phyloP scores from a whole-genome alignment of 2,888 invertebrate species.

The Oasisia sp. region DNA sequence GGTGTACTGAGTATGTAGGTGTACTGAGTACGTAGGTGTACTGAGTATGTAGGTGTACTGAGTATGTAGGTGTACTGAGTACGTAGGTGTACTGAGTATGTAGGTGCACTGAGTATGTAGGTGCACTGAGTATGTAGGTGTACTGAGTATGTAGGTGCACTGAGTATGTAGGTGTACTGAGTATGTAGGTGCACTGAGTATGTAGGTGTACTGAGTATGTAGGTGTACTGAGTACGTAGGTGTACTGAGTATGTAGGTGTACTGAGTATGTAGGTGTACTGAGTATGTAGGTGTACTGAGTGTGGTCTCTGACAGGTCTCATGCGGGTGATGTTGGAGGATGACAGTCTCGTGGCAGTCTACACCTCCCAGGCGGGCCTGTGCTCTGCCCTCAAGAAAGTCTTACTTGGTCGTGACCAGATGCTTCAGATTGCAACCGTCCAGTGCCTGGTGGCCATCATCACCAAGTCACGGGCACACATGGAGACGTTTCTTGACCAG shows the following conservation, averaged over 20 bases:
- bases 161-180: too few species aligned
- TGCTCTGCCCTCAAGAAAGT: neutral
- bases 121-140: too few species aligned
- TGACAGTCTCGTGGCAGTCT: neutral
- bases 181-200: neutral
- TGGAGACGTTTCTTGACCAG: neutral
- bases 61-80: too few species aligned
- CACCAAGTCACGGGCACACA: neutral
- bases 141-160: too few species aligned
- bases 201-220: too few species aligned
- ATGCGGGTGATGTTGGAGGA: neutral
- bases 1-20: too few species aligned
- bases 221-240: too few species aligned
- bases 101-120: too few species aligned
- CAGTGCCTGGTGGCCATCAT: neutral
- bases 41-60: too few species aligned
- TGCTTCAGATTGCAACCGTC: neutral
- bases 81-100: neutral
- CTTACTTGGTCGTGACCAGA: neutral
- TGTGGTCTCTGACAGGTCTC: neutral
- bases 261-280: too few species aligned
- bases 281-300: neutral
- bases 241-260: too few species aligned
- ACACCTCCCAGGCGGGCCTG: neutral
- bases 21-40: too few species aligned